phyloP scores from a whole-genome alignment of 1,140 invertebrate genomes.

The Zaprionus ornatus region DNA sequence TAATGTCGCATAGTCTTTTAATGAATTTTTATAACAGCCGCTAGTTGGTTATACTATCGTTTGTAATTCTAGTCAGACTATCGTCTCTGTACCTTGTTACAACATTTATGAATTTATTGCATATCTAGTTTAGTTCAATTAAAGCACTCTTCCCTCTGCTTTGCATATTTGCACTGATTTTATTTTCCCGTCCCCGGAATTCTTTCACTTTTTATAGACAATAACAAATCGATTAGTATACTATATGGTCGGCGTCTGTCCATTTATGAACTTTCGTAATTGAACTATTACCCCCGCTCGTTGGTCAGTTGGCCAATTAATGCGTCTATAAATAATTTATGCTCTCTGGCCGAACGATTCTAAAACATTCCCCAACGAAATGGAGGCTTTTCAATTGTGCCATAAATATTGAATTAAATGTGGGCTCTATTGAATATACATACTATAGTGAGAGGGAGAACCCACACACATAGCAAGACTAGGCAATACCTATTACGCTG shows the following conservation, averaged over 20 bases:
- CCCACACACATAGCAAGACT: neutral
- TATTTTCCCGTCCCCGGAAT: neutral
- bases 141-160: neutral
- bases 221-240: slow-evolving; percentile 20
- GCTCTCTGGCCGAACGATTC: neutral
- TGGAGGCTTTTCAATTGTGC: slow-evolving; percentile 53
- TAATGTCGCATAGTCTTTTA: too few relatives aligned
- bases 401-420: slow-evolving; percentile 73
- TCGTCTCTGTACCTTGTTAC: neutral
- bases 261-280: slow-evolving; percentile 16
- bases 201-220: neutral
- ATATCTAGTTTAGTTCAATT: neutral
- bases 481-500: slow-evolving; percentile 1
- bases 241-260: neutral
- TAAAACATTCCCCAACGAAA: slow-evolving; percentile 49
- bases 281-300: slow-evolving; percentile 14
- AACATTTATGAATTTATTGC: neutral
- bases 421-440: slow-evolving; percentile 25
- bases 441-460: neutral
- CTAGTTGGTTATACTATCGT: too few relatives aligned
- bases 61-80: too few relatives aligned
- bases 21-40: too few relatives aligned
- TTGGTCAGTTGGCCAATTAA: slow-evolving; percentile 28
- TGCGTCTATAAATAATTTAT: slow-evolving; percentile 69
- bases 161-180: neutral